Base-by-base conservation (phyloP, 2,113 vertebrate genomes). In the Thamnophis sirtalis region DNA sequence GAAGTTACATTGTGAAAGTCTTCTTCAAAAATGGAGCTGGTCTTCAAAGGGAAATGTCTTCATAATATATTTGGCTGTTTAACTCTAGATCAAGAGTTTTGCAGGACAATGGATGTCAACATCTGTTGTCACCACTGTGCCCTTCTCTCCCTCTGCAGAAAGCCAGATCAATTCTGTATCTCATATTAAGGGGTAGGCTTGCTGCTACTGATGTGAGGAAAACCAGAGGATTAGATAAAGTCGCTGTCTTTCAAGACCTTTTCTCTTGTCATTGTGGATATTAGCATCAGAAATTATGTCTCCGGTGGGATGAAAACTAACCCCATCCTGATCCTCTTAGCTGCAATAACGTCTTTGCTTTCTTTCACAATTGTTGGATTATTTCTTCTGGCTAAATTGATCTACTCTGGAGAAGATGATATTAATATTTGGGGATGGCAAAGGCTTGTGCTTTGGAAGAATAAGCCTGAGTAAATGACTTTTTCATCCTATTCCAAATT, bases 391-490 rank as follows among this genome's bases (percentile, higher is more conserved):
- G 92, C 94, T 90, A 93, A 93, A 93, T 88, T 55, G 17, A 86
- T 90, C 92, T 87, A 51, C 50, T 73, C 73, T 33, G 28, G 93
- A 92, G 86, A 88, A 93, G 89, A 58, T 33, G 92, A 38, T 93
- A 93, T 93, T 93, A 95, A 88, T 91, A 95, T 91, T 53, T 89
- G 94, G 49, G 55, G 89, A 96, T 68, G 55, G 89, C 60, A 84
- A 92, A n/a, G 21, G 54, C 48, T 87, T 95, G 85, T 94, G 63
- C 85, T 84, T 43, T 50, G 91, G 24, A 28, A 94, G 17, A 93
- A 84, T 89, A 68, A 91, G 60, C 88, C 93, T 91, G 38, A 73
- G 89, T 87, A 95, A 94, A 0, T 4, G 11, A 92, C 80, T 91
- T 93, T 53, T 90, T 92, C 91, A 93, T 93, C 88, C 48, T 92